A percentile compares a stretch with the other conserved stretches of the same genome.
Evolutionary conservation across 2,113 vertebrate genomes (phyloP).

Genomic region (Rhinogobius similis): DNA sequence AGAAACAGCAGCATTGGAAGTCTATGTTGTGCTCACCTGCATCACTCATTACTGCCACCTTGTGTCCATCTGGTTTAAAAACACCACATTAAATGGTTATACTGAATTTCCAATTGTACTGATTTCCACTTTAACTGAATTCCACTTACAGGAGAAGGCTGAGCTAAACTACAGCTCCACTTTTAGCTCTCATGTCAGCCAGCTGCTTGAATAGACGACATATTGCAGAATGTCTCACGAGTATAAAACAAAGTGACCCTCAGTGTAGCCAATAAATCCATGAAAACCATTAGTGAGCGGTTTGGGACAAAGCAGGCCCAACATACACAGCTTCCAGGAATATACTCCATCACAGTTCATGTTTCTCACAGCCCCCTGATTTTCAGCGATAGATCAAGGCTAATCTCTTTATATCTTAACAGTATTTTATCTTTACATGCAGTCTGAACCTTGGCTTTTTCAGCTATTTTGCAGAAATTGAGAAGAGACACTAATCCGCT

Average conservation of each 20-base stretch:
- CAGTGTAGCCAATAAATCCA: conserved; percentile 57
- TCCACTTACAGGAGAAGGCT: background rate
- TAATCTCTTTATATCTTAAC: conserved; percentile 46
- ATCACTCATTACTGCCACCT: background rate
- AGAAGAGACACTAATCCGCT: background rate
- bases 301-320: conserved; percentile 41
- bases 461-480: conserved; percentile 15
- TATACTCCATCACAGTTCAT: conserved; percentile 28
- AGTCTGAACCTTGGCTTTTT: conserved; percentile 37
- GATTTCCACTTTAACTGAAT: no score
- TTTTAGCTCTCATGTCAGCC: conserved; percentile 33
- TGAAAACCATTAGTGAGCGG: conserved; percentile 58
- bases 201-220: conserved; percentile 55
- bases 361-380: conserved; percentile 27
- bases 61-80: background rate
- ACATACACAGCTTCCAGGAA: conserved; percentile 9
- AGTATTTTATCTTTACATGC: conserved; percentile 38
- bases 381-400: conserved; percentile 43
- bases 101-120: no score
- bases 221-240: conserved; percentile 48
- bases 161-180: conserved; percentile 11
- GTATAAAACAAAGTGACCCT: conserved; percentile 56
- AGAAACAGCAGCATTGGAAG: no score
- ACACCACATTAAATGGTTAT: no score
- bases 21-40: background rate